These are phyloP conservation scores for Chaetorhynchus papuensis DNA, from an alignment of 2,113 vertebrate genomes.

Conservation along the genomic window DNA sequence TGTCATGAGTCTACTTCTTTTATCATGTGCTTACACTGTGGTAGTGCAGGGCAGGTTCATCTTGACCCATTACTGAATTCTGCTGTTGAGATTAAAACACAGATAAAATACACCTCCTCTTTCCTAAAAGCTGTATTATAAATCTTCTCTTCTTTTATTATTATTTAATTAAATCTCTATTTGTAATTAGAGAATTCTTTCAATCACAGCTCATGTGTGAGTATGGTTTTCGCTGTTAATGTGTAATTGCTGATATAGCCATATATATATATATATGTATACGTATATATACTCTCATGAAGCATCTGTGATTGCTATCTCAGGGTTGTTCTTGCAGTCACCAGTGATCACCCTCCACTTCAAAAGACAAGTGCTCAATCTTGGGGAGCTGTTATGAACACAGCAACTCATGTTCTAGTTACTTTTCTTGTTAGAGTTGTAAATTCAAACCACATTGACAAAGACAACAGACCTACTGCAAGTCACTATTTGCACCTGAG, in stretches of 20 bases:
- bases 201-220: not conserved
- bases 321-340: not conserved
- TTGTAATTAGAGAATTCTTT: not conserved
- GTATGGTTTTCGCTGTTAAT: not conserved
- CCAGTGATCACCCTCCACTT: not conserved
- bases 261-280: no score
- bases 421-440: not conserved
- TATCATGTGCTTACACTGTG: not conserved
- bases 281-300: no score
- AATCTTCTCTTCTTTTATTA: not conserved
- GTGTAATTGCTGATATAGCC: not conserved
- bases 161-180: not conserved
- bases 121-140: not conserved
- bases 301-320: not conserved
- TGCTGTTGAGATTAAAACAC: not conserved
- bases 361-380: not conserved
- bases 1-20: not conserved
- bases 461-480: not conserved
- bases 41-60: not conserved
- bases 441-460: conserved; percentile 9
- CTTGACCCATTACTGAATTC: not conserved
- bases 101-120: not conserved
- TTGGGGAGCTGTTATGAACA: not conserved
- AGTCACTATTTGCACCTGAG: not conserved
- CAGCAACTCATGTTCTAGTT: not conserved